Base-by-base conservation (phyloP, 2,888 invertebrate genomes). In the Tipula confusa region DNA sequence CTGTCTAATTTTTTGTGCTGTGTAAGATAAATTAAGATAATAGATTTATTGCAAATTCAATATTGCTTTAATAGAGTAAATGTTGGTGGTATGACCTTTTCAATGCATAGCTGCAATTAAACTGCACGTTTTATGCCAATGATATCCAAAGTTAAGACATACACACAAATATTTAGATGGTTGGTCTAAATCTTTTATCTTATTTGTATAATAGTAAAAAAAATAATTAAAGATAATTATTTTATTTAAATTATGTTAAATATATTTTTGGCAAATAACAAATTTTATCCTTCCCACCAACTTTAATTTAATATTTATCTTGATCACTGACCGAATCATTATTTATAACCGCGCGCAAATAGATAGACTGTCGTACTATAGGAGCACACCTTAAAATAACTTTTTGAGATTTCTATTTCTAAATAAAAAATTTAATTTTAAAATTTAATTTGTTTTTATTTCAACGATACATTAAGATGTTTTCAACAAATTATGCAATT, bases 301-400 rank as follows among this genome's bases (percentile, higher is more conserved):
- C n/a, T n/a, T 64, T 64, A 24, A 64, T 64, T 64, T 64, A 64
- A 64, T 24, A 64, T 43, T 43, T 43, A 43, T 64, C 64, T 64
- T 64, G 64, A 64, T 64, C 64, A 64, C 64, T 64, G 64, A 64
- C 64, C 64, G 64, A 64, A 64, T 64, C 48, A 48, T 48, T 48
- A 48, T 48, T 48, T 48, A 48, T 48, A 48, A 48, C 18, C 15
- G 6, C 18, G 15, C 48, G 33, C 33, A 33, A 33, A n/a, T n/a
- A n/a, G 33, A 33, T 3, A 33, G 1, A 33, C 33, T 33, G 11
- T 9, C 11, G 33, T 15, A 43, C 43, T n/a, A 0, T 36, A 43
- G 4, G 43, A 6, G 9, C 9, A 43, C 15, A 43, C 7, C 43
- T 43, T 43, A 43, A 43, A 43, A 43, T 43, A 64, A 13, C 7